phyloP scores from a whole-genome alignment of 92 coral and sea anemone species.

The Zoanthus gigantus region DNA sequence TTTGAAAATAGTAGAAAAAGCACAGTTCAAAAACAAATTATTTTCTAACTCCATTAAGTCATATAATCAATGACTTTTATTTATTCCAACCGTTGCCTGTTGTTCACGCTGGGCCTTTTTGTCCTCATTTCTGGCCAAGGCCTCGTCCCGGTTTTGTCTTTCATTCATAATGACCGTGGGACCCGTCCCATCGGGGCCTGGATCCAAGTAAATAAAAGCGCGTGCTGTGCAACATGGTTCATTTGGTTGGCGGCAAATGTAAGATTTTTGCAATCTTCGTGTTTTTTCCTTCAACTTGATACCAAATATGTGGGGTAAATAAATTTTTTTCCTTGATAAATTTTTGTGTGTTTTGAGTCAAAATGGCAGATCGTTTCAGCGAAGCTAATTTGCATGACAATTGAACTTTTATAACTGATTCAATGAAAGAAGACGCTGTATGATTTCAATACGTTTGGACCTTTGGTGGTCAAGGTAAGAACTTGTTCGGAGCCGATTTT shows the following conservation, averaged over 20 bases:
- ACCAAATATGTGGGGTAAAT: conserved; percentile 2
- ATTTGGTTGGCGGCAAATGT: background rate
- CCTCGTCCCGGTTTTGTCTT: conserved; percentile 1
- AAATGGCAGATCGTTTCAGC: background rate
- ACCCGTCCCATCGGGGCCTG: background rate
- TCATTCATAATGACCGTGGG: conserved; percentile 2
- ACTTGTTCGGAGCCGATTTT: conserved; percentile 17
- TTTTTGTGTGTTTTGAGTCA: background rate
- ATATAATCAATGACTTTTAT: too few species aligned
- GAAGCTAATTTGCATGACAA: background rate
- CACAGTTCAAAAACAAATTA: too few species aligned
- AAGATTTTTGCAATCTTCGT: background rate
- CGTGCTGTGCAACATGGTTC: conserved; percentile 11
- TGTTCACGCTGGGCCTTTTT: background rate
- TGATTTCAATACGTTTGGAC: background rate
- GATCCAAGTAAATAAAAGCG: background rate
- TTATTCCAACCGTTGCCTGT: too few species aligned
- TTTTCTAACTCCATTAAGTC: too few species aligned
- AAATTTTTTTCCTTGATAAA: background rate
- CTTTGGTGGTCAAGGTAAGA: background rate
- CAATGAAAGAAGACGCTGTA: background rate
- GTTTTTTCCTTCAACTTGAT: background rate
- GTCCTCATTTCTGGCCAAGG: conserved; percentile 1
- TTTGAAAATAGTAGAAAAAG: too few species aligned
- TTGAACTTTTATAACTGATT: background rate